phyloP scores from a whole-genome alignment of 2,113 vertebrate genomes.

The Marmota flaviventris region DNA sequence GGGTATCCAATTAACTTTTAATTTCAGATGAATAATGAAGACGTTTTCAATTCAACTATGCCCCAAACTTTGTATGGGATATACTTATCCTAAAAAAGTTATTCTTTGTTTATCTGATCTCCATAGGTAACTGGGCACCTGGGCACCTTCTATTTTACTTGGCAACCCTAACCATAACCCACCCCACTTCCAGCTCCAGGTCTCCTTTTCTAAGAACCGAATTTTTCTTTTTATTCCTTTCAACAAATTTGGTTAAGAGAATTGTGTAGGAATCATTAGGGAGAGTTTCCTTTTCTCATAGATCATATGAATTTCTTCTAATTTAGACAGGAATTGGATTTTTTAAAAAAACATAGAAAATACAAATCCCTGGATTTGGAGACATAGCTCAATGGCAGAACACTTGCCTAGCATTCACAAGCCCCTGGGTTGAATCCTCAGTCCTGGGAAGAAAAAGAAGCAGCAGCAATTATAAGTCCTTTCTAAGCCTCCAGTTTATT shows the following conservation, averaged over 20 bases:
- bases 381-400: no score
- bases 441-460: no score
- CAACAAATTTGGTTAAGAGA: slow-evolving; percentile 1
- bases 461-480: not conserved
- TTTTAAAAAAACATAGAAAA: not conserved
- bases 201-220: not conserved
- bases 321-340: no score
- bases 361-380: not conserved
- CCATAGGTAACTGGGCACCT: not conserved
- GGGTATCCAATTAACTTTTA: not conserved
- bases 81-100: not conserved
- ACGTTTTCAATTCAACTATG: not conserved
- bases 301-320: no score
- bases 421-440: no score
- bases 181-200: not conserved
- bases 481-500: not conserved
- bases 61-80: not conserved
- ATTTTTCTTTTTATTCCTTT: not conserved
- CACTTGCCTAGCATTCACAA: no score
- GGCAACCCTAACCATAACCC: not conserved
- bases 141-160: not conserved
- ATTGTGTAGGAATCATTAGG: not conserved
- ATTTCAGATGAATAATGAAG: not conserved
- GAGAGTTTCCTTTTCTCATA: not conserved
- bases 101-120: not conserved